Conservation (phyloP, 2,888 invertebrate species). For the Drosophila kuntzei region DNA sequence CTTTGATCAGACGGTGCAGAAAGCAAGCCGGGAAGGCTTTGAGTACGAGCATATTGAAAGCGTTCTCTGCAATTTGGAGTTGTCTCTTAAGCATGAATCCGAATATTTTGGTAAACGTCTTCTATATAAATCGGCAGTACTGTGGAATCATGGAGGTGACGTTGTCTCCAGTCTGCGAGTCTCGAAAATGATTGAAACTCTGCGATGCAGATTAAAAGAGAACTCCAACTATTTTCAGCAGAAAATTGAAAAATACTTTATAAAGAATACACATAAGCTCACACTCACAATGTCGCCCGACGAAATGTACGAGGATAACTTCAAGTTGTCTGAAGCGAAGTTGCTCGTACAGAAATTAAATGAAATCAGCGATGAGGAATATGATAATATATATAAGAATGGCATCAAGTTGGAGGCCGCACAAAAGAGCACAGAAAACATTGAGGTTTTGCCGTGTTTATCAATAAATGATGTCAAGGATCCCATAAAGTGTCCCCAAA, state of each 20-base stretch:
- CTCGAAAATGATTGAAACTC: conserved; percentile 88
- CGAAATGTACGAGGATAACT: conserved; percentile 89
- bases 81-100: conserved; percentile 93
- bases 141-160: conserved; percentile 95
- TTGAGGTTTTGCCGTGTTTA: conserved; percentile 92
- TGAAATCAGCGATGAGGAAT: conserved; percentile 86
- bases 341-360: conserved; percentile 89
- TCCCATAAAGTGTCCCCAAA: conserved; percentile 85
- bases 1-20: conserved; percentile 90
- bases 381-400: conserved; percentile 88
- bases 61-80: conserved; percentile 93
- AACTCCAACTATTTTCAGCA: conserved; percentile 90
- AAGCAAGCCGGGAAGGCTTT: conserved; percentile 92
- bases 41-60: conserved; percentile 93
- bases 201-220: conserved; percentile 88
- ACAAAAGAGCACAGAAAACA: conserved; percentile 90
- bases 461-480: conserved; percentile 90
- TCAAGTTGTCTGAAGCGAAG: conserved; percentile 88
- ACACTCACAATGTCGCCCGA: conserved; percentile 94
- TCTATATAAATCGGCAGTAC: conserved; percentile 90
- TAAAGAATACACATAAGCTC: conserved; percentile 92
- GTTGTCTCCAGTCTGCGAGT: conserved; percentile 90
- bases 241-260: conserved; percentile 91
- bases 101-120: conserved; percentile 94
- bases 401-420: conserved; percentile 90